phyloP scores from a whole-genome alignment of 2,888 invertebrate genomes.

The Zeuzera pyrina region DNA sequence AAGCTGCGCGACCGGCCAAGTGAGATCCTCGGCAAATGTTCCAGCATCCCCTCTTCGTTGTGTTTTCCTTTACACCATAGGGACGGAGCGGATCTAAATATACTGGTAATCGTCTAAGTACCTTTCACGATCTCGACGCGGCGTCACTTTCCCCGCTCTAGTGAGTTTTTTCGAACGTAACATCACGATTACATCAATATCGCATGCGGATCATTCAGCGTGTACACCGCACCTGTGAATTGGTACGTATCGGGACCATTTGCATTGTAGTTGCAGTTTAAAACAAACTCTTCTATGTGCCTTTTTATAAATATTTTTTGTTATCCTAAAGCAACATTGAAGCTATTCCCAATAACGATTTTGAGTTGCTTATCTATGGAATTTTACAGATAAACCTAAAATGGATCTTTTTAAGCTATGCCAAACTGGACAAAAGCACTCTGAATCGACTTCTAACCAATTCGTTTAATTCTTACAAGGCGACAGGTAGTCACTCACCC shows the following conservation, averaged over 20 bases:
- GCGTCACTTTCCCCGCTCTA: constrained; percentile 68
- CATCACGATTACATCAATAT: constrained; percentile 65
- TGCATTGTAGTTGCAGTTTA: no score
- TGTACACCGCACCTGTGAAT: constrained; percentile 43
- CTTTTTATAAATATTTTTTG: no score
- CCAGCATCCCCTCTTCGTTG: constrained; percentile 18
- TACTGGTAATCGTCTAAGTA: constrained; percentile 49
- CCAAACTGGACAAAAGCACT: no score
- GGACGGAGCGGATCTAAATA: constrained; percentile 36
- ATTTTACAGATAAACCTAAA: no score
- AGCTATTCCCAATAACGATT: no score
- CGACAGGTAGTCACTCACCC: no score
- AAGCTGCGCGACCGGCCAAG: constrained; percentile 44
- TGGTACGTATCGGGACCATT: constrained; percentile 25
- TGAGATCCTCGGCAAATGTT: constrained; percentile 42
- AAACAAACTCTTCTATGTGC: no score
- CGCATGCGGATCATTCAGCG: constrained; percentile 57
- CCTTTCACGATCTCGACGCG: constrained; percentile 67
- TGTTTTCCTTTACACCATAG: constrained; percentile 18
- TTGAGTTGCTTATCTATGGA: no score
- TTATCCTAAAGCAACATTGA: no score
- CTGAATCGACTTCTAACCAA: no score
- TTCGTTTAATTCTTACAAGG: no score
- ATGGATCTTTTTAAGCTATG: no score
- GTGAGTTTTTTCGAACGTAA: constrained; percentile 68